These are phyloP conservation scores for Pteria penguin DNA, from an alignment of 2,888 invertebrate species.

Conservation along the genomic window DNA sequence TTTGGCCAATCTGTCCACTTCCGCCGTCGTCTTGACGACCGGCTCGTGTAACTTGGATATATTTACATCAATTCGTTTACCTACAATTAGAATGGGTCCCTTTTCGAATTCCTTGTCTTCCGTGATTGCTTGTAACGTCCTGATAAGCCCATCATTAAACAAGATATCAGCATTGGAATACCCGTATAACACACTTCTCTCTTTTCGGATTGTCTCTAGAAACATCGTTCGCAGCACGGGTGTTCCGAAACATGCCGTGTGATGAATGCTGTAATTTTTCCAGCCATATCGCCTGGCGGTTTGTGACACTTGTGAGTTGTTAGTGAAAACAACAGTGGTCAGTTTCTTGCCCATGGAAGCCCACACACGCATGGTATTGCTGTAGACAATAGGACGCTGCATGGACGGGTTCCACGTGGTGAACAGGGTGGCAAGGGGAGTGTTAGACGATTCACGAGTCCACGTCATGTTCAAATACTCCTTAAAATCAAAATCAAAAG, in stretches of 20 bases:
- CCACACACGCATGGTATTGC: conserved; percentile 28
- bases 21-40: conserved; percentile 6
- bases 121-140: conserved; percentile 19
- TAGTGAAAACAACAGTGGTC: conserved; percentile 25
- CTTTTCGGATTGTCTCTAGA: conserved; percentile 13
- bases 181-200: conserved; percentile 24
- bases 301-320: conserved; percentile 4
- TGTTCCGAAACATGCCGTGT: conserved; percentile 33
- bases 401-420: conserved; percentile 36
- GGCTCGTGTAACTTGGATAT: conserved; percentile 34
- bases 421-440: conserved; percentile 24
- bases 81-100: conserved; percentile 34
- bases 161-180: conserved; percentile 36
- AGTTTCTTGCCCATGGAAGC: conserved; percentile 13
- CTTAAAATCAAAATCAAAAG: conserved; percentile 19
- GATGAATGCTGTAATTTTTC: conserved; percentile 9
- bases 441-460: neutral
- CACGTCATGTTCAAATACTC: conserved; percentile 35
- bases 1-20: conserved; percentile 24
- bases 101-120: conserved; percentile 13
- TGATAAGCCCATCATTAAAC: conserved; percentile 32
- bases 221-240: conserved; percentile 33
- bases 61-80: conserved; percentile 39
- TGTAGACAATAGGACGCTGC: conserved; percentile 35
- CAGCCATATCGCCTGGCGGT: conserved; percentile 11